Conservation (phyloP, 2,113 vertebrate species). For the Thamnaconus septentrionalis region DNA sequence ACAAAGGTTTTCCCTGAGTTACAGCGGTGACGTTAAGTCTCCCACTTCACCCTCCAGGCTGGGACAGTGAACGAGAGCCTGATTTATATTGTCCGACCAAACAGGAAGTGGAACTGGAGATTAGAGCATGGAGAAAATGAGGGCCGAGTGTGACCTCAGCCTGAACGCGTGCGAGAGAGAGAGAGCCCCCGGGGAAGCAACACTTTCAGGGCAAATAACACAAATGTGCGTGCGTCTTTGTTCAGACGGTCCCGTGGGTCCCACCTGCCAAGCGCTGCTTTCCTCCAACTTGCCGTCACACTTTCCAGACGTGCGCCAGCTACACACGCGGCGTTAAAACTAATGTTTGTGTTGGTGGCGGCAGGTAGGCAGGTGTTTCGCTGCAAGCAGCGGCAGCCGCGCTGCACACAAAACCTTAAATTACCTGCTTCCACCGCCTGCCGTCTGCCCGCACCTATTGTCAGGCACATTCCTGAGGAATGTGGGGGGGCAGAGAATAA, state of each 20-base stretch:
- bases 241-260: slow-evolving; percentile 22
- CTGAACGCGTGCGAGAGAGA: slow-evolving; percentile 6
- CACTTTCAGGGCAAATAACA: too few species aligned
- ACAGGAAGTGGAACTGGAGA: slow-evolving; percentile 12
- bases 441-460: slow-evolving; percentile 58
- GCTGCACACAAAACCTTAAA: slow-evolving; percentile 46
- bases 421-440: slow-evolving; percentile 43
- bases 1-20: slow-evolving; percentile 2
- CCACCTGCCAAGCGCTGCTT: slow-evolving; percentile 25
- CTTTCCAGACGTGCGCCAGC: slow-evolving; percentile 33
- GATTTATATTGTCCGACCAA: slow-evolving; percentile 41
- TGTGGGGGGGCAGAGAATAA: not conserved
- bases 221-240: too few species aligned
- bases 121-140: slow-evolving; percentile 46
- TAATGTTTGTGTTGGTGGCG: slow-evolving; percentile 59
- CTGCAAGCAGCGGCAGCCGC: slow-evolving; percentile 18
- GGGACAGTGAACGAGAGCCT: slow-evolving; percentile 16
- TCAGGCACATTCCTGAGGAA: slow-evolving; percentile 48
- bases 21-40: slow-evolving; percentile 25
- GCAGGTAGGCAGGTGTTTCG: slow-evolving; percentile 57
- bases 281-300: slow-evolving; percentile 9
- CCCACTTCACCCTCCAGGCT: slow-evolving; percentile 1
- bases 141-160: slow-evolving; percentile 49
- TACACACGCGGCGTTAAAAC: slow-evolving; percentile 30
- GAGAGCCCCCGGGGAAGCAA: too few species aligned